These are phyloP conservation scores for Zapus hudsonius DNA, from an alignment of 2,113 vertebrate genomes.

Conservation along the genomic window DNA sequence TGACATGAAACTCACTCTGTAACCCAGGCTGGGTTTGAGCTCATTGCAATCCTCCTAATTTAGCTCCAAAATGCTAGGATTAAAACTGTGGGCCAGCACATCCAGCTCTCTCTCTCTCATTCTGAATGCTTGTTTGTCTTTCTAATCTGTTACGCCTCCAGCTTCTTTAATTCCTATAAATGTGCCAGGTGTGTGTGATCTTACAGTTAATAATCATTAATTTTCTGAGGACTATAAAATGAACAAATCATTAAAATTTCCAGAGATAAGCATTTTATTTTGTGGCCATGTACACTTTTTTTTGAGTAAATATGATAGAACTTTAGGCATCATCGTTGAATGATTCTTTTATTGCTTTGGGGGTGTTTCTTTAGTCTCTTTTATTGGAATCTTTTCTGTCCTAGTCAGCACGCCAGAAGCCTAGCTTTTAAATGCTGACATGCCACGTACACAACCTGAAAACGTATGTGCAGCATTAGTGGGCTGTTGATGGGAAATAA, in stretches of 20 bases:
- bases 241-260: neutral
- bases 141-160: neutral
- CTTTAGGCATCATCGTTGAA: neutral
- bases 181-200: neutral
- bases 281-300: neutral
- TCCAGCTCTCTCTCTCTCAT: too few relatives aligned
- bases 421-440: neutral
- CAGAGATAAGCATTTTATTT: neutral
- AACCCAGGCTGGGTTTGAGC: too few relatives aligned
- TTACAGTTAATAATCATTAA: neutral
- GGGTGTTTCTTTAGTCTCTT: neutral
- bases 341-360: neutral
- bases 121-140: too few relatives aligned
- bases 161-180: neutral
- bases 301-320: neutral
- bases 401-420: neutral
- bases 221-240: neutral
- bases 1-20: too few relatives aligned
- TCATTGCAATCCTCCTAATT: too few relatives aligned
- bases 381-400: neutral
- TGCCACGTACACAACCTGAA: neutral
- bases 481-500: neutral
- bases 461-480: neutral
- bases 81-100: too few relatives aligned
- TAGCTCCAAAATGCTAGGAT: too few relatives aligned